Percentiles rank a stretch among this genome's conserved stretches.
phyloP scores from a whole-genome alignment of 2,888 invertebrate genomes.

The Drosophila prostipennis region DNA sequence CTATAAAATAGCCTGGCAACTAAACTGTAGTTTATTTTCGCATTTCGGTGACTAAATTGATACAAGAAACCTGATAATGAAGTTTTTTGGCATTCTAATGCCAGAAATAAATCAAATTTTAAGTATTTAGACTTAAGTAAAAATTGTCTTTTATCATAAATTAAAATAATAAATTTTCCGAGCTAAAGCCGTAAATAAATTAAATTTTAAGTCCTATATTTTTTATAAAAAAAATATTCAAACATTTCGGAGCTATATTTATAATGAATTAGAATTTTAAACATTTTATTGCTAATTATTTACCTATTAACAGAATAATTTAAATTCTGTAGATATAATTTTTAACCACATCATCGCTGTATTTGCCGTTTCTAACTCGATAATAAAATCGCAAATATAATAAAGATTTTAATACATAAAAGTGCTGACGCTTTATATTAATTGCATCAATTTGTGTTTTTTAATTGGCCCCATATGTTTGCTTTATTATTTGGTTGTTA shows the following conservation, averaged over 20 bases:
- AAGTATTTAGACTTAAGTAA: too few relatives aligned
- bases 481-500: neutral
- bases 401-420: neutral
- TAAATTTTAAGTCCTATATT: too few relatives aligned
- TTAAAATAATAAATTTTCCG: too few relatives aligned
- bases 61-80: neutral
- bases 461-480: neutral
- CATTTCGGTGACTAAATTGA: conserved; percentile 2
- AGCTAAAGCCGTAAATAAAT: too few relatives aligned
- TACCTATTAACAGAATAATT: too few relatives aligned
- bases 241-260: too few relatives aligned
- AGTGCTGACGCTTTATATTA: neutral
- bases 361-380: neutral
- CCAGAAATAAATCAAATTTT: neutral
- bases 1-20: conserved; percentile 5
- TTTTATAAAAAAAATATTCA: too few relatives aligned
- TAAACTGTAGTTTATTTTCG: neutral
- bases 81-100: neutral
- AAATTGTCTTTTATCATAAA: too few relatives aligned
- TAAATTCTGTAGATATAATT: too few relatives aligned
- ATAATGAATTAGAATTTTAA: too few relatives aligned
- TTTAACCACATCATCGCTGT: too few relatives aligned
- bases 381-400: neutral
- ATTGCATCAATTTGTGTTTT: neutral
- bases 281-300: neutral